Percentiles rank a stretch among this genome's conserved stretches.
phyloP scores from a whole-genome alignment of 2,888 invertebrate species.

The Thecophora atra region DNA sequence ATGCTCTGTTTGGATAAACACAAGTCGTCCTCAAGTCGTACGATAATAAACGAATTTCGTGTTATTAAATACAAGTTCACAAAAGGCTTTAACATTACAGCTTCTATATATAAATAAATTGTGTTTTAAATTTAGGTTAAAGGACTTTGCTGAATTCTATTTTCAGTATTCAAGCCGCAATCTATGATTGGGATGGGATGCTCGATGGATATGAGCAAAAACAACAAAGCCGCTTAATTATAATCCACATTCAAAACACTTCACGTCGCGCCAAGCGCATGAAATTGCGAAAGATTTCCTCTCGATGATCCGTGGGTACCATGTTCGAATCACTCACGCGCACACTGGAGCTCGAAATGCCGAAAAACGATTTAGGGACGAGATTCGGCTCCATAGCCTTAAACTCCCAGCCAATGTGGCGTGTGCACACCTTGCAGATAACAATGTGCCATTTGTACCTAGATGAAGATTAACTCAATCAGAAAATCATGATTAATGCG shows the following conservation, averaged over 20 bases:
- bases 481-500: not conserved
- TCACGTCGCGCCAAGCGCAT: constrained; percentile 52
- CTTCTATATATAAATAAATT: no score
- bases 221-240: constrained; percentile 53
- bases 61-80: no score
- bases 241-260: constrained; percentile 55
- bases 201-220: constrained; percentile 41
- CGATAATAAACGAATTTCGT: no score
- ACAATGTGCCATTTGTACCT: constrained; percentile 86
- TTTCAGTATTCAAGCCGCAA: not conserved
- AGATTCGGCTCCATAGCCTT: constrained; percentile 72
- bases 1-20: no score
- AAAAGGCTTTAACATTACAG: no score
- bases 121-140: not conserved
- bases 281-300: constrained; percentile 54
- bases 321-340: constrained; percentile 57
- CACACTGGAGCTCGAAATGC: constrained; percentile 72
- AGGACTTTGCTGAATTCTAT: constrained; percentile 9
- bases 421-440: constrained; percentile 73
- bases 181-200: constrained; percentile 11
- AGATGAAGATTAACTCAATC: constrained; percentile 22
- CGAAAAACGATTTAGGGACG: constrained; percentile 77
- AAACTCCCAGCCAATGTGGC: constrained; percentile 85
- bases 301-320: constrained; percentile 48
- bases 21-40: no score